Base-by-base conservation (phyloP, 2,797 vertebrate species). In the Cercopithecus diana region DNA sequence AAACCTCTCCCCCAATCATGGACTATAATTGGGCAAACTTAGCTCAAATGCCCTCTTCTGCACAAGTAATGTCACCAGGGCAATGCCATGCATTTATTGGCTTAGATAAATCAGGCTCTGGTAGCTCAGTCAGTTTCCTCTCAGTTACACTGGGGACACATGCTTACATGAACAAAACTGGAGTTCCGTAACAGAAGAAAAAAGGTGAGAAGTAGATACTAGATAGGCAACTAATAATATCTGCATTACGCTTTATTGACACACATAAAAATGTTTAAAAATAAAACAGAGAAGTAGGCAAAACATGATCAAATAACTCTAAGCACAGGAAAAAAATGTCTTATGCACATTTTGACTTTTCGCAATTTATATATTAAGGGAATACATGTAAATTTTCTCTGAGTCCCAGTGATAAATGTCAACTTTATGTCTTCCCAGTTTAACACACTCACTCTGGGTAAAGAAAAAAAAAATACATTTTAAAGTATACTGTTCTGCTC, bases 391-490 rank as follows among this genome's bases (percentile, higher is more conserved):
- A 87, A 90, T 90, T 96, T 88, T 92, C n/a, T 12, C 9, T 7
- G 30, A 72, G 73, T 30, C 73, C 26, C 85, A 81, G 20, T 75
- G 15, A 92, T 70, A 84, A 93, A 90, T 81, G 76, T 67, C 80
- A 89, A 89, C 24, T 48, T 94, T 72, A 50, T 87, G 20, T 88
- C 61, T 92, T 76, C 33, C 17, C 84, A 75, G 41, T 88, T 95
- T 87, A 83, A 73, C 28, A 95, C 39, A 72, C 5, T 75, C 43
- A 67, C 57, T 73, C 30, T 67, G 15, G 24, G 4, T 90, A 55
- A 95, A 28, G 22, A 92, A 72, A 92, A 89, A 89, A 87, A 76
- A 43, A 36, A 39, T 84, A 80, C 30, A 83, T 90, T 96, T 96
- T 93, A 20, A 93, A 90, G 26, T 45, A 41, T 70, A 90, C 17